Percentiles rank a stretch among this genome's conserved stretches.
phyloP scores from a whole-genome alignment of 2,113 vertebrate species.

The Mesocricetus auratus region DNA sequence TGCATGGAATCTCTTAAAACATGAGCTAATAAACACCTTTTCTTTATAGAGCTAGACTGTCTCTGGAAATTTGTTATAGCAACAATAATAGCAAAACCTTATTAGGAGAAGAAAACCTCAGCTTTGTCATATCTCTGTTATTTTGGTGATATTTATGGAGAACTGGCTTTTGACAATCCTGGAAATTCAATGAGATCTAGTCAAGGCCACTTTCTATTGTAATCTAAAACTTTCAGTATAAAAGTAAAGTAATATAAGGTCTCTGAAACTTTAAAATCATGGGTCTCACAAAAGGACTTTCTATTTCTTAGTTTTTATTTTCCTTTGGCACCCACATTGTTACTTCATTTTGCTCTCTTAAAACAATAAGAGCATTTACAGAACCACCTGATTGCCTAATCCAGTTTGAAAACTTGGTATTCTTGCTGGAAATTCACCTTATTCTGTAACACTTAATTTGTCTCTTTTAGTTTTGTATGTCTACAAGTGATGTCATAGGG shows the following conservation, averaged over 20 bases:
- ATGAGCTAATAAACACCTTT: background rate
- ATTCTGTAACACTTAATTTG: background rate
- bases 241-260: background rate
- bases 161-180: background rate
- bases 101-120: background rate
- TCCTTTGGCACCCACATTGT: background rate
- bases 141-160: background rate
- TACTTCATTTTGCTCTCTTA: slow-evolving; percentile 8
- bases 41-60: background rate
- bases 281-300: background rate
- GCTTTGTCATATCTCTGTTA: background rate
- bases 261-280: background rate
- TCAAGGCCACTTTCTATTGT: background rate
- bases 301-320: background rate
- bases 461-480: background rate
- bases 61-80: background rate
- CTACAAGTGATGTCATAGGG: background rate
- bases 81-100: background rate
- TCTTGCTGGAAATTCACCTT: background rate
- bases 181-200: background rate
- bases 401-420: background rate
- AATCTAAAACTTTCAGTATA: background rate
- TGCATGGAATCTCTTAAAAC: background rate
- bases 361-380: background rate
- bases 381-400: background rate